Conservation (phyloP, 2,888 invertebrate species). For the Agriopis aurantiaria region DNA sequence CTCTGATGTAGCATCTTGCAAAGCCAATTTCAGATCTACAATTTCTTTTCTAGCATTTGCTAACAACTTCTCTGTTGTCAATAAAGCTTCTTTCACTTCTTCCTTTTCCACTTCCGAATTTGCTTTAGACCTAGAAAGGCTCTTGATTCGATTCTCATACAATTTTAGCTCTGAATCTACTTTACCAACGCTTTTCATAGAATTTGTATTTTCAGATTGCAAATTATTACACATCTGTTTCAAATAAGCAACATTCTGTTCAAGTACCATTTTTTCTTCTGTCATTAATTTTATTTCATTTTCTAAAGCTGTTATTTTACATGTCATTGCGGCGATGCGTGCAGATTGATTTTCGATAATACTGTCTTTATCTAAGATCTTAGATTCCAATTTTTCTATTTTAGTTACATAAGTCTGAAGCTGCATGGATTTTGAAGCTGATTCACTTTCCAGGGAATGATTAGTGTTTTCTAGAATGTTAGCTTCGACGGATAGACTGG, state of each 20-base stretch:
- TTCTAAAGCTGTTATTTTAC: conserved; percentile 73
- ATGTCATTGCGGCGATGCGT: conserved; percentile 71
- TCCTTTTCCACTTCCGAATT: conserved; percentile 89
- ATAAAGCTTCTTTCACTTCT: conserved; percentile 85
- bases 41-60: conserved; percentile 90
- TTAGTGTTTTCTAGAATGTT: conserved; percentile 92
- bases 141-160: conserved; percentile 80
- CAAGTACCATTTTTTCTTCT: conserved; percentile 76
- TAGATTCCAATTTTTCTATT: conserved; percentile 88
- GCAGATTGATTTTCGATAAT: conserved; percentile 74
- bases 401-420: conserved; percentile 79
- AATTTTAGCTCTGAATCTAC: conserved; percentile 76
- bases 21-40: conserved; percentile 87
- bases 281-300: conserved; percentile 77
- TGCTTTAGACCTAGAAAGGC: conserved; percentile 84
- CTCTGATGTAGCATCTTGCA: conserved; percentile 89
- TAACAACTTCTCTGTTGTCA: conserved; percentile 86
- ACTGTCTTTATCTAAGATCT: conserved; percentile 81
- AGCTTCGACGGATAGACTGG: conserved; percentile 91
- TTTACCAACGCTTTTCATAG: conserved; percentile 59
- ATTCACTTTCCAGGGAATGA: conserved; percentile 92
- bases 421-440: conserved; percentile 88
- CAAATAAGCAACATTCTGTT: conserved; percentile 76
- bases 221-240: conserved; percentile 79
- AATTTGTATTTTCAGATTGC: conserved; percentile 63